Base-by-base conservation (phyloP, 64 coral and sea anemone genomes). In the Exaiptasia diaphana region DNA sequence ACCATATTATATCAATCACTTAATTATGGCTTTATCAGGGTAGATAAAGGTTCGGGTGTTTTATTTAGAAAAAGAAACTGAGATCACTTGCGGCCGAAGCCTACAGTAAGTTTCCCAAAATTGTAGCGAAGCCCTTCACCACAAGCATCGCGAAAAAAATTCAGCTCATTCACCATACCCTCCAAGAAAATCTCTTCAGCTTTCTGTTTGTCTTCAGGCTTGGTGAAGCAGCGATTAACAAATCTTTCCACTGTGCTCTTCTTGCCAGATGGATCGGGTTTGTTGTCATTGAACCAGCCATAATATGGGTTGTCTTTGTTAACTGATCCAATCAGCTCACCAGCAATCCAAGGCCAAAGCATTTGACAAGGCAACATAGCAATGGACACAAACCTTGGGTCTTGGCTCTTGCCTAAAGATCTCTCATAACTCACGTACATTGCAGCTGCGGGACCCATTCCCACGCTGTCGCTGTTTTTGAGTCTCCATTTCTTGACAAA, bases 111-210 rank as follows among this genome's bases (percentile, higher is more conserved):
- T n/a, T 52, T n/a, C 49, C n/a, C n/a, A 9, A 57, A 52, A 39
- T 87, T 68, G 34, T 78, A 60, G 41, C 49, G 60, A 21, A 75
- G 62, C 30, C 58, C 59, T 68, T 87, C 41, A 24, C 75, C 74
- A 15, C 84, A 87, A 4, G 84, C 84, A n/a, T 61, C 28, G 0
- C 84, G 84, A 40, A 87, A 87, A 28, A 87, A 87, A 87, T 87
- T 78, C 20, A 87, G 42, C 61, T 87, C 73, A 50, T 87, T 87
- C 20, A 78, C 23, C 54, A 78, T 50, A 12, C 84, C 84, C 33
- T 87, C 84, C 21, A 71, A 56, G 33, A 87, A 87, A 76, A 77
- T 70, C 6, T 32, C 18, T 34, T 67, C 60, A 27, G 17, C 30
- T 29, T 78, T 41, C 15, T 78, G 3, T n/a, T 42, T 41, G 20